A percentile compares a stretch with the other conserved stretches of the same genome.
phyloP scores from a whole-genome alignment of 53 echinoderm and acorn worm species.

The Apostichopus leukothele region DNA sequence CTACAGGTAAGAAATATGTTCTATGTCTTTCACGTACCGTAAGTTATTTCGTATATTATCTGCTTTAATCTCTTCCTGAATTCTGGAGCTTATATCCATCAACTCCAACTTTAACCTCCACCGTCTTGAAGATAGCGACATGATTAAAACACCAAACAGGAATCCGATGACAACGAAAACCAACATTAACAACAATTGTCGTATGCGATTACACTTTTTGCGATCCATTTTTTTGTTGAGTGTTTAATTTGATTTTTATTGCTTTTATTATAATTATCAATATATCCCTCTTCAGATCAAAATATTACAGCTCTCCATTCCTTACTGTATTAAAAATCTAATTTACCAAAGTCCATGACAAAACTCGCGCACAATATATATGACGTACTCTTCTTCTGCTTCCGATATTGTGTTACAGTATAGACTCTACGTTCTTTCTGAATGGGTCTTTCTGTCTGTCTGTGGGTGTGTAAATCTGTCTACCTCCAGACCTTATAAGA shows the following conservation, averaged over 20 bases:
- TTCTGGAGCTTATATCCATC: not conserved
- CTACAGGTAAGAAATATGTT: no score
- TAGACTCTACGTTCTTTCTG: not conserved
- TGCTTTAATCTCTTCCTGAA: slow-evolving; percentile 35
- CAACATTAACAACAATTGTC: not conserved
- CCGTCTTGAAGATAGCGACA: slow-evolving; percentile 4
- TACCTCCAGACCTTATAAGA: not conserved
- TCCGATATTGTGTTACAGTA: no score
- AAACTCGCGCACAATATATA: no score
- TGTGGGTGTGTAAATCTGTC: not conserved
- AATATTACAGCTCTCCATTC: no score
- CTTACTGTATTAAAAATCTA: no score
- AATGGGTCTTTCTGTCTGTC: not conserved
- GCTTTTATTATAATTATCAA: not conserved
- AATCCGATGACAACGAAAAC: slow-evolving; percentile 11
- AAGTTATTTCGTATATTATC: slow-evolving; percentile 44
- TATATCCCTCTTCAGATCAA: no score
- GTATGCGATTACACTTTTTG: not conserved
- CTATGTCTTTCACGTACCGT: slow-evolving; percentile 9
- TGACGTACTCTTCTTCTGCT: no score
- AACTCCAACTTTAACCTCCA: not conserved
- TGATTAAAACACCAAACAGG: slow-evolving; percentile 25
- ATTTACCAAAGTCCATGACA: no score
- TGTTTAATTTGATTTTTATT: not conserved
- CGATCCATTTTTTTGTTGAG: not conserved